These are phyloP conservation scores for Macaria liturata DNA, from an alignment of 2,888 invertebrate genomes.

Conservation along the genomic window DNA sequence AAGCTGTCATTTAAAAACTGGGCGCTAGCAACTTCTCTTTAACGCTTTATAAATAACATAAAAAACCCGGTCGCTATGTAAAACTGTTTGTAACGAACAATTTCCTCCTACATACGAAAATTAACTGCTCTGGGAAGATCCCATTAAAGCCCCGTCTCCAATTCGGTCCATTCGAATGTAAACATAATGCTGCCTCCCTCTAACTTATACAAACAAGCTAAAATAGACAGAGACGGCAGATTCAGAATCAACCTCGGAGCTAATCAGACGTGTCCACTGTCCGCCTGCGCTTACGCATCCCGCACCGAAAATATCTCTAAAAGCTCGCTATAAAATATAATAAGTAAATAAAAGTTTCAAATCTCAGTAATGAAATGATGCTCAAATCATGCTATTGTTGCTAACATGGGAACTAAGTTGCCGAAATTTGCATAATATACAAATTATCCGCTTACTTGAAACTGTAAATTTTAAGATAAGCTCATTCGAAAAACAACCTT, in stretches of 20 bases:
- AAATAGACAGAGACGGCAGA: slow-evolving; percentile 58
- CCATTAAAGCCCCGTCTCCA: slow-evolving; percentile 72
- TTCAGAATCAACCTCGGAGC: slow-evolving; percentile 66
- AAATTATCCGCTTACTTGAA: slow-evolving; percentile 51
- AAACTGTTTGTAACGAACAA: slow-evolving; percentile 53
- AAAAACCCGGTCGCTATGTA: slow-evolving; percentile 66
- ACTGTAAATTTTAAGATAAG: slow-evolving; percentile 62
- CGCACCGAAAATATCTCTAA: slow-evolving; percentile 50
- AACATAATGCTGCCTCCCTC: slow-evolving; percentile 63
- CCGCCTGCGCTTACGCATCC: slow-evolving; percentile 70
- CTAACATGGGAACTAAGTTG: slow-evolving; percentile 36
- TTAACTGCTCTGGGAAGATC: slow-evolving; percentile 75
- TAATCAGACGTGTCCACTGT: slow-evolving; percentile 80
- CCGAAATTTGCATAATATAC: slow-evolving; percentile 54
- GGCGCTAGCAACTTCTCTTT: slow-evolving; percentile 27
- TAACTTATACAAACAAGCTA: slow-evolving; percentile 29
- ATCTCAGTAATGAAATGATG: slow-evolving; percentile 18
- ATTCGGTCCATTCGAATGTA: slow-evolving; percentile 69
- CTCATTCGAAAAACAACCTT: slow-evolving; percentile 43
- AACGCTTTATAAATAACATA: slow-evolving; percentile 60
- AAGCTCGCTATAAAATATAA: slow-evolving; percentile 21
- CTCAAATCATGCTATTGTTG: slow-evolving; percentile 28
- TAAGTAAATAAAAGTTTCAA: slow-evolving; percentile 18
- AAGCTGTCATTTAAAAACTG: slow-evolving; percentile 38
- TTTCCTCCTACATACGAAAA: slow-evolving; percentile 77